These are phyloP conservation scores for Eudasyphora cyanicolor DNA, from an alignment of 2,888 invertebrate species.

Conservation along the genomic window DNA sequence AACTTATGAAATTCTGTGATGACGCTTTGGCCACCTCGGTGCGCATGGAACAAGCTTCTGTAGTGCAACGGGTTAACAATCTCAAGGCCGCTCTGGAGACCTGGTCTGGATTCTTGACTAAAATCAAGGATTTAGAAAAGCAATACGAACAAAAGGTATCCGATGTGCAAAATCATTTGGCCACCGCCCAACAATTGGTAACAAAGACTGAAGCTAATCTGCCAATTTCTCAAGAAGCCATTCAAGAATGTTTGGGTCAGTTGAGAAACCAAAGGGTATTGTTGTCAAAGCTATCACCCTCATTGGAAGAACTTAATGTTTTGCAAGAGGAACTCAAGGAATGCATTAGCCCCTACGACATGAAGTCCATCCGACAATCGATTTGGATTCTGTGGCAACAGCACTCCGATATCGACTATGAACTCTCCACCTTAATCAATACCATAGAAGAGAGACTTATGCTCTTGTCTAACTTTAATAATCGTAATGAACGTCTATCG, in stretches of 20 bases:
- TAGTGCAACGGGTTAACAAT: slow-evolving; percentile 88
- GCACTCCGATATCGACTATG: slow-evolving; percentile 90
- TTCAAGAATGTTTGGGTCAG: slow-evolving; percentile 84
- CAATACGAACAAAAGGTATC: slow-evolving; percentile 84
- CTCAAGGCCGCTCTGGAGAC: slow-evolving; percentile 90
- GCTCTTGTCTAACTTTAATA: slow-evolving; percentile 86
- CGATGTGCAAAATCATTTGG: slow-evolving; percentile 83
- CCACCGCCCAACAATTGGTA: slow-evolving; percentile 84
- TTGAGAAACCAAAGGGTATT: slow-evolving; percentile 83
- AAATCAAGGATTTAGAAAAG: slow-evolving; percentile 84
- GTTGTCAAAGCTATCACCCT: slow-evolving; percentile 79
- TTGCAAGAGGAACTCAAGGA: slow-evolving; percentile 91
- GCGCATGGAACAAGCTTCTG: slow-evolving; percentile 90
- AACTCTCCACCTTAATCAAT: slow-evolving; percentile 86
- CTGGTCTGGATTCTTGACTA: slow-evolving; percentile 88
- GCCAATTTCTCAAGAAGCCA: slow-evolving; percentile 83
- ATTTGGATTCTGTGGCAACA: slow-evolving; percentile 90
- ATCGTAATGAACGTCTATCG: slow-evolving; percentile 84
- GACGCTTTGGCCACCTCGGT: slow-evolving; percentile 89
- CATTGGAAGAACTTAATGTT: slow-evolving; percentile 86
- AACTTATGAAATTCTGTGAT: slow-evolving; percentile 86
- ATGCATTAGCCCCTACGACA: slow-evolving; percentile 90
- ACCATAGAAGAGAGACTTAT: slow-evolving; percentile 88
- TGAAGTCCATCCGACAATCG: slow-evolving; percentile 89
- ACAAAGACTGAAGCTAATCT: slow-evolving; percentile 82